phyloP scores from a whole-genome alignment of 2,888 invertebrate species.

The Patella depressa region DNA sequence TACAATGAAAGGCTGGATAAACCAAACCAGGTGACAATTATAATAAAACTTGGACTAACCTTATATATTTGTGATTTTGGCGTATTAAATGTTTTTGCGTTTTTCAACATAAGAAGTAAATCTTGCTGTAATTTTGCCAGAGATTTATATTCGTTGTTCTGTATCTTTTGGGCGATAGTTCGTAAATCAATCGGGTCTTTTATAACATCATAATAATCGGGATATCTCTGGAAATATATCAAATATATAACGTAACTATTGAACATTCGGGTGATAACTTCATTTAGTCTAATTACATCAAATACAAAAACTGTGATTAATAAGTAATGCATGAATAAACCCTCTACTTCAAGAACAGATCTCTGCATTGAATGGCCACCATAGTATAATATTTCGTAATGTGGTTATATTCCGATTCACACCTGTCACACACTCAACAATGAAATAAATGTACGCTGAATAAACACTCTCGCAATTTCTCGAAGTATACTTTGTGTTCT shows the following conservation, averaged over 20 bases:
- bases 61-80: conserved; percentile 97
- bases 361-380: neutral
- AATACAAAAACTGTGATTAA: conserved; percentile 23
- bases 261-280: neutral
- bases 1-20: no score
- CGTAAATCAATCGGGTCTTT: conserved; percentile 95
- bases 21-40: no score
- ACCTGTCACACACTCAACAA: no score
- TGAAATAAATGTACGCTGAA: no score
- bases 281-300: neutral
- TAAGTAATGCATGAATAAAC: neutral
- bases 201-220: conserved; percentile 95
- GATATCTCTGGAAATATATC: conserved; percentile 79
- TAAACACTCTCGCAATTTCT: no score
- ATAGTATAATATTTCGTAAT: no score
- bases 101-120: conserved; percentile 89
- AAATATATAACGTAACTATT: conserved; percentile 12
- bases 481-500: no score
- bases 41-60: conserved; percentile 65
- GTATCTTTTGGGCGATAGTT: conserved; percentile 91
- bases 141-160: conserved; percentile 83
- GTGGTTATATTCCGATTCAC: no score
- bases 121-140: conserved; percentile 91
- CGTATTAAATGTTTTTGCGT: conserved; percentile 96
- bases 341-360: neutral